Base-by-base conservation (phyloP, 2,113 vertebrate species). In the Acanthochromis polyacanthus region DNA sequence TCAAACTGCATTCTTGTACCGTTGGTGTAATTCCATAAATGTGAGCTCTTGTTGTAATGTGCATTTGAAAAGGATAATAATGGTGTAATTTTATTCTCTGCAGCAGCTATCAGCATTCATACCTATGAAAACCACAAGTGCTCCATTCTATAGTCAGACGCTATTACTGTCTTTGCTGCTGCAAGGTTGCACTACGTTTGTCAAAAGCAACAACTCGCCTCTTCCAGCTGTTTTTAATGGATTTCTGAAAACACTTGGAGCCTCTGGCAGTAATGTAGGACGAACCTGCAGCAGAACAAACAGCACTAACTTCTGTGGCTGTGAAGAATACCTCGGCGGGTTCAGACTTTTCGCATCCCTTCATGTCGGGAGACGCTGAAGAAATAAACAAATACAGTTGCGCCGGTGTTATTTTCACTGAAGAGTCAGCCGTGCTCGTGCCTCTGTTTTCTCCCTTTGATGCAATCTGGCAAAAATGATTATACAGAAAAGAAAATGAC, bases 211-310 rank as follows among this genome's bases (percentile, higher is more conserved):
- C 65, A 45, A 62, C 78, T 81, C 51, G 78, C 85, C 68, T 77
- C 79, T 82, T 74, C 50, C 69, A 78, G 84, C 78, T 87, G 84
- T 81, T 85, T 80, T 70, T 70, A 78, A 81, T 76, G 71, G 61
- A 69, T 82, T 82, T 68, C 48, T 80, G 45, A 66, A 77, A 82
- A 62, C 69, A 58, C 58, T 51, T 4, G 15, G 48, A 81, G 82
- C 77, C 76, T 50, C 59, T 79, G 76, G 86, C 71, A 50, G 46
- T 78, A 75, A 82, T 75, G 78, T 70, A 58, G 55, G 55, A 69
- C 8, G 5, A 76, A 79, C 61, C 70, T 28, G 58, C 68, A 60
- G 60, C 53, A 71, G 76, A 79, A 79, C 73, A 83, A 83, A 85
- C 70, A 76, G 38, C 62, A 40, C 66, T 45, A 46, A 70, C 62